A percentile compares a stretch with the other conserved stretches of the same genome.
phyloP scores from a whole-genome alignment of 64 coral and sea anemone species.

The Hydrozoanthus tunicans region DNA sequence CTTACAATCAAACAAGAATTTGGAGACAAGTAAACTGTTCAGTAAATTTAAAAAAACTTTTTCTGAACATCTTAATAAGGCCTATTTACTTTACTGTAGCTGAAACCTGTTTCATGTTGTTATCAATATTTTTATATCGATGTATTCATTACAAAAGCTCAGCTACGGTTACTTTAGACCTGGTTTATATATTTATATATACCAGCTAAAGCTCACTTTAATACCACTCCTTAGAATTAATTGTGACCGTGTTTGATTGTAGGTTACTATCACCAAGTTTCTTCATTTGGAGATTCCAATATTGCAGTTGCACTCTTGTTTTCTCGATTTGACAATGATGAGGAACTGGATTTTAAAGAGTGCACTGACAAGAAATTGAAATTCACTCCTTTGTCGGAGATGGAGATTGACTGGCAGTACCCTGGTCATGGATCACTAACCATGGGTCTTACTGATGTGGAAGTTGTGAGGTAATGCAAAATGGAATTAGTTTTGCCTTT shows the following conservation, averaged over 20 bases:
- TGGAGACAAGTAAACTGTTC: too few relatives aligned
- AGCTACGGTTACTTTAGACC: background rate
- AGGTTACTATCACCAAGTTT: conserved; percentile 98
- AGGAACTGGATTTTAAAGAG: conserved; percentile 62
- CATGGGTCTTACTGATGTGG: conserved; percentile 82
- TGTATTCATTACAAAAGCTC: too few relatives aligned
- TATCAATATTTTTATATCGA: too few relatives aligned
- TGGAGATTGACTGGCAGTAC: conserved; percentile 90
- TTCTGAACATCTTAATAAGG: too few relatives aligned
- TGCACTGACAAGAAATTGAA: conserved; percentile 36
- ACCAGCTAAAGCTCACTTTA: too few relatives aligned
- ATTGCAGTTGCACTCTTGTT: conserved; percentile 83
- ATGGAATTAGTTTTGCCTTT: background rate
- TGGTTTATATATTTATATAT: background rate
- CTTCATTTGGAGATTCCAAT: conserved; percentile 77
- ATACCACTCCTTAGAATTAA: background rate
- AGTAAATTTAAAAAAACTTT: too few relatives aligned
- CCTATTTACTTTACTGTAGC: too few relatives aligned
- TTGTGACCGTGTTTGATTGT: background rate
- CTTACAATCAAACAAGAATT: too few relatives aligned
- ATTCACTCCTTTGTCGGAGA: conserved; percentile 67
- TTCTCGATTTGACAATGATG: conserved; percentile 70
- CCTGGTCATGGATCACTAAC: conserved; percentile 77
- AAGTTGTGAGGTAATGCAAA: conserved; percentile 61
- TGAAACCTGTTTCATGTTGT: too few relatives aligned